Evolutionary conservation across 2,113 vertebrate species (phyloP).

Genomic region (Aplodontia rufa): DNA sequence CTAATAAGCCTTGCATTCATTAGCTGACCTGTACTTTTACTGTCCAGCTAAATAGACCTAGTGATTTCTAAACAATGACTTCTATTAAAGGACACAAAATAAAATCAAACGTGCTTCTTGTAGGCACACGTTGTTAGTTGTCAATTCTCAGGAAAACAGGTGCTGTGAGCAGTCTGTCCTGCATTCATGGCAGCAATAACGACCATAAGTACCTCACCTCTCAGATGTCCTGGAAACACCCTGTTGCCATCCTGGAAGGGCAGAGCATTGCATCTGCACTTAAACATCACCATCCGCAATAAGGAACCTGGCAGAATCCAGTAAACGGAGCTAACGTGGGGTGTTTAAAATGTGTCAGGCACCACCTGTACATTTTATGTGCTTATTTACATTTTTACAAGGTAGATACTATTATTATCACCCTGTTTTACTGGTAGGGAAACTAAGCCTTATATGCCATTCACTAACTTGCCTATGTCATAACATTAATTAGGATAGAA

Average conservation of each 20-base stretch:
- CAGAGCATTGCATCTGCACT: not conserved
- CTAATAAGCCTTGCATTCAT: not conserved
- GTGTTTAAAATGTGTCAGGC: not conserved
- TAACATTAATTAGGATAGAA: not conserved
- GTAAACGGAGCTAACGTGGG: not conserved
- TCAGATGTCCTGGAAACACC: slow-evolving; percentile 40
- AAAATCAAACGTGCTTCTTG: slow-evolving; percentile 20
- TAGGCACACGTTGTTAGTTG: not conserved
- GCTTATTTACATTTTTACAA: not conserved
- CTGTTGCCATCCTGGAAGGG: slow-evolving; percentile 8
- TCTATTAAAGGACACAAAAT: slow-evolving; percentile 36
- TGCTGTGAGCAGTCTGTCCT: not conserved
- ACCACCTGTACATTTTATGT: not conserved
- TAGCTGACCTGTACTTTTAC: not conserved
- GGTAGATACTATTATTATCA: not conserved
- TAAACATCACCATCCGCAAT: not conserved
- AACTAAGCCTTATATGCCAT: not conserved
- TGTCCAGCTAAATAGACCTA: not conserved
- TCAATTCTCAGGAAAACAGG: slow-evolving; percentile 36
- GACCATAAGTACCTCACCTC: slow-evolving; percentile 34
- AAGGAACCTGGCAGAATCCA: not conserved
- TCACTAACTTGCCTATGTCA: not conserved
- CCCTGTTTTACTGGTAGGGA: not conserved
- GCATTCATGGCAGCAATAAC: not conserved
- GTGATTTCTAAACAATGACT: slow-evolving; percentile 33